Base-by-base conservation (phyloP, 2,113 vertebrate species). In the Polypterus senegalus region DNA sequence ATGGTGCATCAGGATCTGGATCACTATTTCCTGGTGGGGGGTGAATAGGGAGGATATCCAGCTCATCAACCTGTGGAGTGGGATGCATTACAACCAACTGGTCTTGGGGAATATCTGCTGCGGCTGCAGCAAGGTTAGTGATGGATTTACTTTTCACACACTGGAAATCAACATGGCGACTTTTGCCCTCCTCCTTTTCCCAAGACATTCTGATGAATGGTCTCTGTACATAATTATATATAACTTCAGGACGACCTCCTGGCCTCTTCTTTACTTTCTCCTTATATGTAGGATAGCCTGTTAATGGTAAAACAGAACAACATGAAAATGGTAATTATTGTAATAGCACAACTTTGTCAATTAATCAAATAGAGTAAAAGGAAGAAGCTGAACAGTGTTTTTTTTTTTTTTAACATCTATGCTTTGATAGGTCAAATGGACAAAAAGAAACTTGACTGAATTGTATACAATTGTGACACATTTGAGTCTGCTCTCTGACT, bases 141-240 rank as follows among this genome's bases (percentile, higher is more conserved):
- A 93, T 98, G 53, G 94, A 97, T 81, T 99, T 99, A 75, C 94
- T 97, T 71, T 99, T 99, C 9, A 99, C 96, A 0, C 96, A 99
- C 76, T 99, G 96, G 66, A 99, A 99, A 80, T 99, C 96, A 53
- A 99, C 96, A 1, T 99, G 96, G 27, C 95, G 87, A 60, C 95
- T 98, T 81, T 99, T 99, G 0, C 96, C 96, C 69, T 99, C 96
- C 66, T 99, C 96, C 66, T 99, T 99, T 77, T 99, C 96, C 96
- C 96, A 99, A 1, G 96, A 99, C 96, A 99, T 99, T 64, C 92
- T 86, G 77, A 99, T 99, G 70, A 99, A 99, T 0, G 96, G 96
- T 69, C 96, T 83, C 78, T 99, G 96, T 63, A 99, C 96, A 0
- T 98, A 99, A 81, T 99, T 99, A 78, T 99, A 99, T 72, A 99